A percentile compares a stretch with the other conserved stretches of the same genome.
phyloP scores from a whole-genome alignment of 2,797 vertebrate species.

The Peromyscus attwateri region DNA sequence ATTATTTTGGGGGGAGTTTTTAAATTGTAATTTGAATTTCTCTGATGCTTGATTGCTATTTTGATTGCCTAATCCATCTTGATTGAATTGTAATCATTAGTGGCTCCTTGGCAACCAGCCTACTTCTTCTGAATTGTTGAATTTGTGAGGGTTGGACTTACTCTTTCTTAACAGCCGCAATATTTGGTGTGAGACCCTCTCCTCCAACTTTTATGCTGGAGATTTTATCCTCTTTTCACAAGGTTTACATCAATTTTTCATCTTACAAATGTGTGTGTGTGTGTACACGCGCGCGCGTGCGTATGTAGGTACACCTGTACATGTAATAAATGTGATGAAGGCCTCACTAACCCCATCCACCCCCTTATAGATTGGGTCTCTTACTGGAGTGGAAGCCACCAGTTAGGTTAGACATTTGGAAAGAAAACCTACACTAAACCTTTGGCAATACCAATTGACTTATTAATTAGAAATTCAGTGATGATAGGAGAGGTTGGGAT shows the following conservation, averaged over 20 bases:
- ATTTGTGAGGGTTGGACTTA: background rate
- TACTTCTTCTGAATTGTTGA: constrained; percentile 14
- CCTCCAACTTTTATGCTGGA: background rate
- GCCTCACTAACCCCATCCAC: background rate
- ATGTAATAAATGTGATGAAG: background rate
- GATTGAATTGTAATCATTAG: constrained; percentile 7
- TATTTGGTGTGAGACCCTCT: background rate
- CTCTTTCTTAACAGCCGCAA: background rate
- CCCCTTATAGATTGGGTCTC: background rate
- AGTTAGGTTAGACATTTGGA: background rate
- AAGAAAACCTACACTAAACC: background rate
- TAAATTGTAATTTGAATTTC: constrained; percentile 10
- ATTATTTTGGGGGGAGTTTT: background rate
- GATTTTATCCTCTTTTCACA: background rate
- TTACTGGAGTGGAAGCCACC: background rate
- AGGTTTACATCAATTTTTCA: background rate
- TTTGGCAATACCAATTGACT: background rate
- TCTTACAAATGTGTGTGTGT: background rate
- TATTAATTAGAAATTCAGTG: background rate
- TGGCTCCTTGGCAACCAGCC: background rate
- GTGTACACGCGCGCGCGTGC: too few relatives aligned
- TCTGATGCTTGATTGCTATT: constrained; percentile 2
- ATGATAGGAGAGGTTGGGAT: background rate
- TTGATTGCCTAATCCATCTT: constrained; percentile 17
- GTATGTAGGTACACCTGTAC: background rate